Evolutionary conservation across 2,888 invertebrate genomes (phyloP).

Genomic region (Agriopis leucophaearia): DNA sequence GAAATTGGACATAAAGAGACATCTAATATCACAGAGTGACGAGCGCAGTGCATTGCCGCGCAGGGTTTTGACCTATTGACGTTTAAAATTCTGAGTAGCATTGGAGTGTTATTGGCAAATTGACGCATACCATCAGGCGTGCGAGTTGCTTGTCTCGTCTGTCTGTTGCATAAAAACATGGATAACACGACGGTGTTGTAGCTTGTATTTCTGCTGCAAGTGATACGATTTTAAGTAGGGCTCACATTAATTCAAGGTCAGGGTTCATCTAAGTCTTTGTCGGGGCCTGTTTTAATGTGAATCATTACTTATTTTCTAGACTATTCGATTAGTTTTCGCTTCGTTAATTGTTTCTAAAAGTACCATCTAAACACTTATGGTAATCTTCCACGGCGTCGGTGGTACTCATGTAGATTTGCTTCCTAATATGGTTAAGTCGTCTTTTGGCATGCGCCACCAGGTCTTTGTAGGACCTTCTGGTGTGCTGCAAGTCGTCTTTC

Average conservation of each 20-base stretch:
- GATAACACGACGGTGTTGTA: no score
- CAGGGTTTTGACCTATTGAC: no score
- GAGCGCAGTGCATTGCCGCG: no score
- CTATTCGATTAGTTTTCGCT: not conserved
- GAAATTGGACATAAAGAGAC: no score
- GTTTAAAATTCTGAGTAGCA: no score
- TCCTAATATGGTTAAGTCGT: conserved; percentile 66
- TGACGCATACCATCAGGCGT: no score
- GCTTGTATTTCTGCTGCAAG: not conserved
- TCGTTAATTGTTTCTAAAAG: conserved; percentile 6
- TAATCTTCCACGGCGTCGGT: conserved; percentile 55
- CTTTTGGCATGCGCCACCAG: conserved; percentile 68
- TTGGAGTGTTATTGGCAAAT: no score
- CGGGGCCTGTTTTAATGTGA: not conserved
- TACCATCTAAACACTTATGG: conserved; percentile 52
- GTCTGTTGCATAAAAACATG: no score
- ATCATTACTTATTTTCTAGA: not conserved
- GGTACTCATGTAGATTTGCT: conserved; percentile 54
- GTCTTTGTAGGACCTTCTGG: conserved; percentile 70
- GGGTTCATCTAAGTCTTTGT: no score
- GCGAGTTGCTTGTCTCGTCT: no score
- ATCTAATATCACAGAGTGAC: no score
- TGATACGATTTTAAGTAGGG: not conserved
- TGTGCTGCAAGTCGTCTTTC: conserved; percentile 69
- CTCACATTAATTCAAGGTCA: not conserved